Percentiles rank a stretch among this genome's conserved stretches.
phyloP scores from a whole-genome alignment of 2,113 vertebrate species.

The Todiramphus chloris region DNA sequence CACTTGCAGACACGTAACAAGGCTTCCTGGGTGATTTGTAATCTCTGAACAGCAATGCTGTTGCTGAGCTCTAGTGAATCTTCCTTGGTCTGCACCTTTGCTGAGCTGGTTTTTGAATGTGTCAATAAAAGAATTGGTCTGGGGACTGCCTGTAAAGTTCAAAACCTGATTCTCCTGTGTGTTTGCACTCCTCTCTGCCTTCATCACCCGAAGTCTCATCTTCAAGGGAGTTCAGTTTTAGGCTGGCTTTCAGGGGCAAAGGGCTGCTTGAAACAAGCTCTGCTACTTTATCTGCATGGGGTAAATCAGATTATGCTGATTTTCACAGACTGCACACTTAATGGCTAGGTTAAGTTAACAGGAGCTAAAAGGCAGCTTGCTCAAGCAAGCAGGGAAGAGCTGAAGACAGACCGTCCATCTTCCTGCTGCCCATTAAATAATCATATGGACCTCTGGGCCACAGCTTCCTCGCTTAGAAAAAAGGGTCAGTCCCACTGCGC shows the following conservation, averaged over 20 bases:
- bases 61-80: background rate
- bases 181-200: background rate
- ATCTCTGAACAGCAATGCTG: constrained; percentile 5
- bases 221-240: background rate
- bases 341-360: background rate
- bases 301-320: background rate
- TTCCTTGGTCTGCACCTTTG: background rate
- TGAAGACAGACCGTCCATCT: background rate
- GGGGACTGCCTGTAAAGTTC: background rate
- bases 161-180: background rate
- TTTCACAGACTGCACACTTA: background rate
- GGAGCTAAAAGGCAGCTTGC: background rate
- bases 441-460: background rate
- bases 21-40: background rate
- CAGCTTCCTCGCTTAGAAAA: background rate
- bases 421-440: background rate
- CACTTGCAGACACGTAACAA: background rate
- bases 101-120: background rate
- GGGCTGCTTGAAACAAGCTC: background rate
- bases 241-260: background rate
- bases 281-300: background rate
- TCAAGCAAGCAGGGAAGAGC: background rate
- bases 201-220: background rate
- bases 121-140: background rate
- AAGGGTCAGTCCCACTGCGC: background rate